Evolutionary conservation across 2,113 vertebrate genomes (phyloP).

Genomic region (Chlamydotis undulata): DNA sequence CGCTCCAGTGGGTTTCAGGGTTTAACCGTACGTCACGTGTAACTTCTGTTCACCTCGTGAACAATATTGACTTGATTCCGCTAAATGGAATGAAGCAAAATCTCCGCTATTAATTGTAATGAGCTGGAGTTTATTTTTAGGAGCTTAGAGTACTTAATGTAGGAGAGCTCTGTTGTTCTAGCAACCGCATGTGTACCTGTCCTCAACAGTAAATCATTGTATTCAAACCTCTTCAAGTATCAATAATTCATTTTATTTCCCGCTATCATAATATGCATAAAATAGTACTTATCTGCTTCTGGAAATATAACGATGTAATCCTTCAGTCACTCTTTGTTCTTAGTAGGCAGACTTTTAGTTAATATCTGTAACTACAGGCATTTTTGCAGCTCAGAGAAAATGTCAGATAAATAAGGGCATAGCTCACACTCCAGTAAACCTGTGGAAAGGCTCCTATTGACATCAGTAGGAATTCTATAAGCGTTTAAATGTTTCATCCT

Average conservation of each 20-base stretch:
- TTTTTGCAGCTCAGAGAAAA: not conserved
- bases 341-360: not conserved
- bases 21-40: not conserved
- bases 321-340: not conserved
- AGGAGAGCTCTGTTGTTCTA: slow-evolving; percentile 34
- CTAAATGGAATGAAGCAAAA: not conserved
- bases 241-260: slow-evolving; percentile 10
- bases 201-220: not conserved
- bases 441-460: not conserved
- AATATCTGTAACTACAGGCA: not conserved
- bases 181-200: not conserved
- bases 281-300: not conserved
- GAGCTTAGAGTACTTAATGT: not conserved
- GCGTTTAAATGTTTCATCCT: not conserved
- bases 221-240: not conserved
- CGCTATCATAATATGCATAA: not conserved
- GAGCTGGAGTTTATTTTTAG: slow-evolving; percentile 36
- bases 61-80: not conserved
- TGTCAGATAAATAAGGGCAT: not conserved
- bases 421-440: not conserved
- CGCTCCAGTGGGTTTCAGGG: not conserved
- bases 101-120: slow-evolving; percentile 26
- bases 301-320: not conserved
- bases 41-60: not conserved
- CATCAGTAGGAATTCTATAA: not conserved